Evolutionary conservation across 2,113 vertebrate genomes (phyloP), one percentile per base, ranked within the genome.

Genomic region (Vimba vimba): DNA sequence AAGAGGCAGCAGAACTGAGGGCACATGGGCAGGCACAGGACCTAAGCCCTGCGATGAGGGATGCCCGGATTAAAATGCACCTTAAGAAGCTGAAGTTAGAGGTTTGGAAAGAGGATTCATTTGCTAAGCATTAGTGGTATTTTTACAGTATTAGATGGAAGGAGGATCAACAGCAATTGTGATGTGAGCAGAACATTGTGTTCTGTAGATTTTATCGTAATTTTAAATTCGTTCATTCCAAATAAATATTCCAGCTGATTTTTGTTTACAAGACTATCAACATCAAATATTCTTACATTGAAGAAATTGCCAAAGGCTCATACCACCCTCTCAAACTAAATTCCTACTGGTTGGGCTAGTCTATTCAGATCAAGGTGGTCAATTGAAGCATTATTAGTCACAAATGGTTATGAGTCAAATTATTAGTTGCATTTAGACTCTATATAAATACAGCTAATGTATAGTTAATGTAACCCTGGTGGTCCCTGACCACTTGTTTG

Each of bases 301-400:
- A 73, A 73, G 69, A 68, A 19, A 68, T 43, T 73, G 69, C 45
- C 33, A 73, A 23, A n/a, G n/a, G n/a, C n/a, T n/a, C n/a, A n/a
- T n/a, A n/a, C n/a, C n/a, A n/a, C n/a, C n/a, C n/a, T n/a, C n/a
- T n/a, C n/a, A n/a, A n/a, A n/a, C n/a, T n/a, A n/a, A n/a, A n/a
- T n/a, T n/a, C n/a, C n/a, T n/a, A n/a, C n/a, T n/a, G n/a, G n/a
- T n/a, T n/a, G n/a, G n/a, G n/a, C n/a, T n/a, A n/a, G n/a, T n/a
- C n/a, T n/a, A n/a, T n/a, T n/a, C n/a, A n/a, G n/a, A n/a, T n/a
- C n/a, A n/a, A n/a, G n/a, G n/a, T n/a, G n/a, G n/a, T n/a, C n/a
- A n/a, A n/a, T n/a, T n/a, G n/a, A n/a, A n/a, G n/a, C n/a, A n/a
- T n/a, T n/a, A n/a, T n/a, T n/a, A n/a, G n/a, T n/a, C n/a, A n/a